These are phyloP conservation scores for Mormoops blainvillei DNA, from an alignment of 2,113 vertebrate genomes.

Conservation along the genomic window DNA sequence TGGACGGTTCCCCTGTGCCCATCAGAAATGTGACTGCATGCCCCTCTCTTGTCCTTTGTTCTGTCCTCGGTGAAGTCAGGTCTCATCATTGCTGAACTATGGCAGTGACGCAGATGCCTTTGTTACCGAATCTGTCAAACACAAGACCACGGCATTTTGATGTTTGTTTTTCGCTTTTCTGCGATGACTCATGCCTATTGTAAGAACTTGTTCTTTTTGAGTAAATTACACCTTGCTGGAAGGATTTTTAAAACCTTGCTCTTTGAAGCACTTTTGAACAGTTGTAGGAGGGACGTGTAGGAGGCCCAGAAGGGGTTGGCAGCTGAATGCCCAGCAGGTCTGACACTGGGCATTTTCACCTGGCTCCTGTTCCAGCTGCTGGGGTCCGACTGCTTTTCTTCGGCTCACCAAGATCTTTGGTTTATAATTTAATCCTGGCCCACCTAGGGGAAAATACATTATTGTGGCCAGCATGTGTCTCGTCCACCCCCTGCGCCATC, in stretches of 20 bases:
- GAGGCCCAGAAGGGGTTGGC: not conserved
- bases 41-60: not conserved
- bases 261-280: not conserved
- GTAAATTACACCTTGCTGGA: not conserved
- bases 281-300: not conserved
- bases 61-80: not conserved
- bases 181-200: not conserved
- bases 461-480: not conserved
- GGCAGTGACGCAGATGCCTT: not conserved
- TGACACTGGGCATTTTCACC: not conserved
- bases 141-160: not conserved
- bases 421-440: not conserved
- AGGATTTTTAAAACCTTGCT: not conserved
- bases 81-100: accelerated
- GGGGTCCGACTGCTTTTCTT: not conserved
- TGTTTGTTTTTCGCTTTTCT: not conserved
- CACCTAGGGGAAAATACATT: not conserved
- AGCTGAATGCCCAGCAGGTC: not conserved
- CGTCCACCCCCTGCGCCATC: accelerated
- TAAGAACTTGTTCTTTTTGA: not conserved
- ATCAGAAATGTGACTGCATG: accelerated
- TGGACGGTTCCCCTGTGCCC: not conserved
- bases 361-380: not conserved
- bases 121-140: not conserved
- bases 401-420: not conserved